These are phyloP conservation scores for Frankliniella intonsa DNA, from an alignment of 2,888 invertebrate genomes.

Conservation along the genomic window DNA sequence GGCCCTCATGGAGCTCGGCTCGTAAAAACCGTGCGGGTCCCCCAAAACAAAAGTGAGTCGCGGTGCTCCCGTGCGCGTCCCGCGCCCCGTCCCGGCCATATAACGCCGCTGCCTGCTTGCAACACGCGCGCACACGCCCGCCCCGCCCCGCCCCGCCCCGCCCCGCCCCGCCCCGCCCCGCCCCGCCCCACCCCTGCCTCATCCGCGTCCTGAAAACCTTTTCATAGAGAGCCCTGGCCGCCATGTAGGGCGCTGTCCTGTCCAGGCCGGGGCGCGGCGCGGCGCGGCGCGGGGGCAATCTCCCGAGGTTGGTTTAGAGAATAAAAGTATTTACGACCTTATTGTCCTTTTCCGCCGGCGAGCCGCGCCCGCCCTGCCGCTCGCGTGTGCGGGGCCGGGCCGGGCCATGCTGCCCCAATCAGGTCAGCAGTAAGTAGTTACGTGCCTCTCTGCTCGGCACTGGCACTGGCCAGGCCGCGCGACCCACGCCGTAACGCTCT, in stretches of 20 bases:
- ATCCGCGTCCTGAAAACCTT: background rate
- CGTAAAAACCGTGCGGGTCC: background rate
- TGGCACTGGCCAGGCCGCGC: too few relatives aligned
- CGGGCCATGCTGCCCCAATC: background rate
- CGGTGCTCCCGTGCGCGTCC: background rate
- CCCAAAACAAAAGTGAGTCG: background rate
- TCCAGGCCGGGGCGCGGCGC: background rate
- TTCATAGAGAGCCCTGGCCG: background rate
- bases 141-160: too few relatives aligned
- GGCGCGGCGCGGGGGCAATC: background rate
- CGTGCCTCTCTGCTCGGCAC: too few relatives aligned
- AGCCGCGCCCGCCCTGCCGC: background rate
- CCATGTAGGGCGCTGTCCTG: background rate
- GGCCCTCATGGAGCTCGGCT: too few relatives aligned
- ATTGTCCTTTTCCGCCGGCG: background rate
- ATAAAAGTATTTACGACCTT: background rate
- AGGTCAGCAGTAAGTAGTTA: background rate
- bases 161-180: background rate
- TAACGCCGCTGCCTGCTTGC: background rate
- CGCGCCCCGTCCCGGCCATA: background rate
- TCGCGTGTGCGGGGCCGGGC: too few relatives aligned
- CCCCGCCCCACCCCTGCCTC: background rate
- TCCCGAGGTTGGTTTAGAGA: background rate
- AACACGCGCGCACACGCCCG: background rate
- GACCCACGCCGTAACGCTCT: background rate